phyloP scores from a whole-genome alignment of 1,140 invertebrate species.

The Catajapyx aquilonaris region DNA sequence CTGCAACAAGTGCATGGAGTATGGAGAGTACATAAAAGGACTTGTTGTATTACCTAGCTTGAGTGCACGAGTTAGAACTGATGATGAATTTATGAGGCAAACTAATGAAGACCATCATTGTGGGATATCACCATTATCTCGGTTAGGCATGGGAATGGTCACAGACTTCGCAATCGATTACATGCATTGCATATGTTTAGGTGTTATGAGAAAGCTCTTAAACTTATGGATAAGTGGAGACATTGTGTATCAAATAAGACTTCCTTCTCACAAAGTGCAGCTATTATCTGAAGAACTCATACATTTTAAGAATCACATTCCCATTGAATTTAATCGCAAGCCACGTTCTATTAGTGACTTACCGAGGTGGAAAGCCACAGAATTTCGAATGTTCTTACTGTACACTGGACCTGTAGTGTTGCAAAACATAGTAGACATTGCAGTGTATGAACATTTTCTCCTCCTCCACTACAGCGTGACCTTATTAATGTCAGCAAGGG shows the following conservation, averaged over 20 bases:
- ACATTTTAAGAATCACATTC: slow-evolving; percentile 2
- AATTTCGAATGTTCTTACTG: slow-evolving; percentile 10
- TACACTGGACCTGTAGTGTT: slow-evolving; percentile 11
- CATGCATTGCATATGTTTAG: not conserved
- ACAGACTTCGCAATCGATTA: not conserved
- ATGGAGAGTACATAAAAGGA: not conserved
- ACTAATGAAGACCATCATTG: not conserved
- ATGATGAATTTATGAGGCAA: not conserved
- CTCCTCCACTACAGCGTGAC: slow-evolving; percentile 9
- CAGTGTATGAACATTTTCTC: slow-evolving; percentile 8
- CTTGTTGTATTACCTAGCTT: not conserved
- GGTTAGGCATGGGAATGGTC: not conserved
- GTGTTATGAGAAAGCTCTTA: not conserved
- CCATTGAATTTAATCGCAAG: slow-evolving; percentile 10
- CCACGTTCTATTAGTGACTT: slow-evolving; percentile 4
- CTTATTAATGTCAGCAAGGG: slow-evolving; percentile 6
- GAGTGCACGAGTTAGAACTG: not conserved
- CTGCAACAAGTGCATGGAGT: not conserved
- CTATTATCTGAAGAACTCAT: slow-evolving; percentile 2
- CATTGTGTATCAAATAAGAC: not conserved
- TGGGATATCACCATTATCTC: not conserved
- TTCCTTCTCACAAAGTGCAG: not conserved
- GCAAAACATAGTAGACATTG: not conserved
- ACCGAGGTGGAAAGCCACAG: slow-evolving; percentile 10
- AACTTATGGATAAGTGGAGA: not conserved